Percentiles rank a stretch among this genome's conserved stretches.
phyloP scores from a whole-genome alignment of 2,888 invertebrate species.

The Metalampra italica region DNA sequence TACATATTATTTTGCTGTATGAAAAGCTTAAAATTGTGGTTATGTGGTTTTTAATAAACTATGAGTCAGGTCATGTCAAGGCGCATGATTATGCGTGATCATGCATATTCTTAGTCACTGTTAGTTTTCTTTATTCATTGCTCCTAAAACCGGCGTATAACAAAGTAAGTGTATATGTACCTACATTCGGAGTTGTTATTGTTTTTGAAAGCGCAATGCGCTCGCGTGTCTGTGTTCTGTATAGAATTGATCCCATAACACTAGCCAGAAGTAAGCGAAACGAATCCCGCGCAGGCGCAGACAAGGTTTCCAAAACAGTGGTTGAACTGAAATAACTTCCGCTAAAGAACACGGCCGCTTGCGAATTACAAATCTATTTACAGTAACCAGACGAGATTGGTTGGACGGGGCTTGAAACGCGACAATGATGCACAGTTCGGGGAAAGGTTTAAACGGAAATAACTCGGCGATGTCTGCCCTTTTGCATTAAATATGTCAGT shows the following conservation, averaged over 20 bases:
- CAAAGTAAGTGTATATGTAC: no score
- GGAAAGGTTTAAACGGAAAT: slow-evolving; percentile 5
- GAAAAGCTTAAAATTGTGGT: no score
- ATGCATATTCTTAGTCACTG: no score
- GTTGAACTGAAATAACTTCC: slow-evolving; percentile 27
- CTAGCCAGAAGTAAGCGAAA: slow-evolving; percentile 6
- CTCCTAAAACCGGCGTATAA: no score
- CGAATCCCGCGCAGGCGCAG: slow-evolving; percentile 9
- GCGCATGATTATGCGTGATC: no score
- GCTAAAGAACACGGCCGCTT: slow-evolving; percentile 11
- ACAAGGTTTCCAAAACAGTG: slow-evolving; percentile 26
- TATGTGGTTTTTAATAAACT: no score
- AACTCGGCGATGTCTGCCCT: neutral
- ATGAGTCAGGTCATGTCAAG: no score
- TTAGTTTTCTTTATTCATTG: no score
- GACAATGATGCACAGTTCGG: slow-evolving; percentile 4
- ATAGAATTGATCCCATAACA: slow-evolving; percentile 6
- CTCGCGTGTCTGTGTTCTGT: neutral
- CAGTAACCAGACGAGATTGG: neutral
- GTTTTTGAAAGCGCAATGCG: neutral
- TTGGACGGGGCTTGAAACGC: slow-evolving; percentile 1
- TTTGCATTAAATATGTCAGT: neutral
- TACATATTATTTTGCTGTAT: no score
- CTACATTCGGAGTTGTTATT: neutral
- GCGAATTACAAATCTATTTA: slow-evolving; percentile 12